A percentile compares a stretch with the other conserved stretches of the same genome.
Evolutionary conservation across 2,888 invertebrate genomes (phyloP).

Genomic region (Noctua pronuba): DNA sequence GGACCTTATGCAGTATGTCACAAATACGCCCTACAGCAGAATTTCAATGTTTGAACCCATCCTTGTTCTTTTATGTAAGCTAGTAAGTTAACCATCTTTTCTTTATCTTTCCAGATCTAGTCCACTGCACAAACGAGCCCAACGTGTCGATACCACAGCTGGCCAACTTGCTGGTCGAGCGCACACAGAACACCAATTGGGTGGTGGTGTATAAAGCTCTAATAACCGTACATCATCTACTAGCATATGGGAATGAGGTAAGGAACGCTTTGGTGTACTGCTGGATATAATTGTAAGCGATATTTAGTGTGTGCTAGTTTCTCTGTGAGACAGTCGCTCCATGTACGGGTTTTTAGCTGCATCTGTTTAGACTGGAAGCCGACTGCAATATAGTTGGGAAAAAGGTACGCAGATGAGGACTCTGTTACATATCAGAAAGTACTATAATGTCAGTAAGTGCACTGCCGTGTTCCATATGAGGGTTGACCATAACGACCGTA

Average conservation of each 20-base stretch:
- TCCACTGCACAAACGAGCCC: slow-evolving; percentile 99
- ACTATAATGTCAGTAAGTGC: background rate
- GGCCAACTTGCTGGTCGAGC: slow-evolving; percentile 99
- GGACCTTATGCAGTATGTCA: background rate
- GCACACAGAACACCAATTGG: slow-evolving; percentile 99
- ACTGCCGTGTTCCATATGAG: background rate
- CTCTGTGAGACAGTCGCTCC: background rate
- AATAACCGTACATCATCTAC: slow-evolving; percentile 99
- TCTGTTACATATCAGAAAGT: background rate
- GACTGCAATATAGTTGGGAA: background rate
- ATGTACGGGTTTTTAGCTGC: background rate
- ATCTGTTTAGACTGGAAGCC: background rate
- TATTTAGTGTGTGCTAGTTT: background rate
- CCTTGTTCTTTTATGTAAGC: background rate
- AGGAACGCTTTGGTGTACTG: slow-evolving; percentile 68
- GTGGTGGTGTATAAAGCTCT: slow-evolving; percentile 99
- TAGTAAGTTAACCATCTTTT: background rate
- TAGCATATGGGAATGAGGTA: slow-evolving; percentile 99
- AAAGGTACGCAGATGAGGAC: background rate
- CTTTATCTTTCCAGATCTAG: slow-evolving; percentile 95
- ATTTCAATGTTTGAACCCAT: background rate
- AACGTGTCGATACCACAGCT: slow-evolving; percentile 99
- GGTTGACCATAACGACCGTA: background rate
- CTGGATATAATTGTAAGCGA: background rate
- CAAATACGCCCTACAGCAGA: background rate